Conservation (phyloP, 2,797 vertebrate genomes). For the Ispidina lecontei region DNA sequence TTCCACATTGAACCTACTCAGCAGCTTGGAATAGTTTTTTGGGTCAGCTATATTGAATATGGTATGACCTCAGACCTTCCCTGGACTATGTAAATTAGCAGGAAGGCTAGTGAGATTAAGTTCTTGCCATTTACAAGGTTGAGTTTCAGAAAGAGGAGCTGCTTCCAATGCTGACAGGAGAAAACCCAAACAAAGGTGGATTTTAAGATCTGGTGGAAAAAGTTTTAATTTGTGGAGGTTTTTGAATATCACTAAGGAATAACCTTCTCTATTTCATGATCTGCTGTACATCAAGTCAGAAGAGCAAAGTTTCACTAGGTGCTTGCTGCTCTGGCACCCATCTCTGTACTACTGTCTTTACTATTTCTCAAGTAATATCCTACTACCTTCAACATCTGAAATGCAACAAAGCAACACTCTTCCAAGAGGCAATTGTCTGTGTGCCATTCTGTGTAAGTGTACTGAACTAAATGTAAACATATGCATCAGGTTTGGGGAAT, state of each 20-base stretch:
- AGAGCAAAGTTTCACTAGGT: background rate
- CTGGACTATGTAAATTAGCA: background rate
- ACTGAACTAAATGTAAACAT: background rate
- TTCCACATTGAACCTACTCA: background rate
- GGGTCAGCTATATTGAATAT: background rate
- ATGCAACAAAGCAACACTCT: background rate
- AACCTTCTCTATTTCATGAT: background rate
- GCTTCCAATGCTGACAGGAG: background rate
- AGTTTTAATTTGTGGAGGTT: background rate
- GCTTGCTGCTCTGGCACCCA: background rate
- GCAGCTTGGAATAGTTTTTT: background rate
- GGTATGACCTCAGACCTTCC: background rate
- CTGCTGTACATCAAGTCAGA: background rate
- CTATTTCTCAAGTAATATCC: background rate
- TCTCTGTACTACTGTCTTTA: background rate
- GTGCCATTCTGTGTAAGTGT: background rate
- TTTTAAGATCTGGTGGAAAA: background rate
- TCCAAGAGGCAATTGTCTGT: background rate
- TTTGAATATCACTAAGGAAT: background rate
- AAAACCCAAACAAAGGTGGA: fast-evolving
- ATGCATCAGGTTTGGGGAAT: background rate
- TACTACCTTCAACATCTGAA: background rate
- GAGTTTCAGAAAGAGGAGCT: background rate
- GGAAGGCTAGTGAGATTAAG: background rate
- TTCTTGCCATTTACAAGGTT: background rate